Conservation (phyloP, 2,113 vertebrate species). For the Tamias sibiricus region DNA sequence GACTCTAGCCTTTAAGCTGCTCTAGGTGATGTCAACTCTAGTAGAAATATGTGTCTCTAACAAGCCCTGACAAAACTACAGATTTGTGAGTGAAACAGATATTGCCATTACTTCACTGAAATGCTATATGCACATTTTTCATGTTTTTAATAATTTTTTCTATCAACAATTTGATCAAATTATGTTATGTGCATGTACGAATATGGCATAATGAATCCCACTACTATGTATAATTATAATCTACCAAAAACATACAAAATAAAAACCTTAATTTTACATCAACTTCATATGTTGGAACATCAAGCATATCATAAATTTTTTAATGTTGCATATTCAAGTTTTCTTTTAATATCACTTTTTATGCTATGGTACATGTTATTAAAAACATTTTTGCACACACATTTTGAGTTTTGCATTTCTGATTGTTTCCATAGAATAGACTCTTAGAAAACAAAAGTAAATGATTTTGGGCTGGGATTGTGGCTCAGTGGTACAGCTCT, state of each 20-base stretch:
- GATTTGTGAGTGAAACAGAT: background rate
- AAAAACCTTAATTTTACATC: background rate
- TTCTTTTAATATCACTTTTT: background rate
- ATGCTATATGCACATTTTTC: background rate
- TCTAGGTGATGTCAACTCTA: background rate
- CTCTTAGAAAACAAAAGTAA: slow-evolving; percentile 24
- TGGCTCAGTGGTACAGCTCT: no score
- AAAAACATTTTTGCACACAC: background rate
- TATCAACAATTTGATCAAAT: background rate
- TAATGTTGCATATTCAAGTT: background rate
- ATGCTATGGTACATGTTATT: background rate
- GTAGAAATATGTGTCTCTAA: background rate
- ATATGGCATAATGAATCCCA: no score
- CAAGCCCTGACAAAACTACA: background rate
- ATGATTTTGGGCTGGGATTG: background rate
- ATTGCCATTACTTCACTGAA: background rate
- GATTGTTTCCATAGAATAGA: background rate
- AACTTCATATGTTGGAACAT: background rate
- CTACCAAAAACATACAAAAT: no score
- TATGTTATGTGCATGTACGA: no score
- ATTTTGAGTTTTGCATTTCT: slow-evolving; percentile 2
- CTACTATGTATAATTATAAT: no score
- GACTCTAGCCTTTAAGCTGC: background rate
- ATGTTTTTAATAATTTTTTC: slow-evolving; percentile 1
- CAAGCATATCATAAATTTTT: background rate